Evolutionary conservation across 2,888 invertebrate genomes (phyloP), one percentile per base, ranked within the genome.

Genomic region (Proisotoma minuta): DNA sequence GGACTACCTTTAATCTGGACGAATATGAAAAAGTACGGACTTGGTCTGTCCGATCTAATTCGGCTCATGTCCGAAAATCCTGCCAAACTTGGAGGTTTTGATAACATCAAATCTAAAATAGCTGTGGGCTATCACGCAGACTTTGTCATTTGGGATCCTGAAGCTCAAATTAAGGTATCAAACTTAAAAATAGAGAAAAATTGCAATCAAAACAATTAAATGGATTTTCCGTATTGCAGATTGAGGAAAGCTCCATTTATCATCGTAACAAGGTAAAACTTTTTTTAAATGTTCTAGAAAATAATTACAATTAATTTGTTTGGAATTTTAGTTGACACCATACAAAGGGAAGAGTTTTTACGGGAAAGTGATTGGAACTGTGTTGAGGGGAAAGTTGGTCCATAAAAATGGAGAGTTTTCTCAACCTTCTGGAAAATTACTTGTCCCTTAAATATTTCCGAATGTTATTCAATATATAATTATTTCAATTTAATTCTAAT

Each of bases 1-100:
- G 85, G 85, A 43, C 76, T 88, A 29, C 81, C 87, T 0, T 74
- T 87, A 54, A 82, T 87, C 63, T 88, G 88, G 88, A 87, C 85
- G 0, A 81, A 82, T 61, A 84, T 83, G 0, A 78, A 79, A 40
- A 74, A 77, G 12, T 79, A 84, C 18, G 83, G 82, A 0, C 76
- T 86, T 3, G 77, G 78, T 8, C 73, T 87, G 10, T 77, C 77
- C 1, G 80, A 84, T 40, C 77, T 88, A 56, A 81, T 81, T 57
- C 82, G 83, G 48, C 81, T 84, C 60, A 78, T 88, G 77, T 84
- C 84, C 62, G 75, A 78, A 18, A 82, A 81, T 23, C 85, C 87
- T 0, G 85, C 87, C 0, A 77, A 79, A 64, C 77, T 88, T 2
- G 84, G 85, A 68, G 84, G 85, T 1, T 77, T 88, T 22, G 80